Base-by-base conservation (phyloP, 92 coral and sea anemone species). In the Actinernus sp. region DNA sequence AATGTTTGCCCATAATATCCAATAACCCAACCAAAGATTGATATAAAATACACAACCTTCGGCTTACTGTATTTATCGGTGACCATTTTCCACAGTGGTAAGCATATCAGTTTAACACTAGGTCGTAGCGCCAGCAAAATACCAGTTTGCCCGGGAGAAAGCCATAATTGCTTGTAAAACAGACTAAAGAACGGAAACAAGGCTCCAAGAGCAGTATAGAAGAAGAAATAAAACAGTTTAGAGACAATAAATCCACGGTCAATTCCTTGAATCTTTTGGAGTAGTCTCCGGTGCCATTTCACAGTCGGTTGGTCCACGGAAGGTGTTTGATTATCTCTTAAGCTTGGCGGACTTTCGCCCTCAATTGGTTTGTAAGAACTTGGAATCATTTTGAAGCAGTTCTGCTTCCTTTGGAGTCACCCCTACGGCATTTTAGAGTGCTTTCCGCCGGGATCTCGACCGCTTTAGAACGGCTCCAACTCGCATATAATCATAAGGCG, bases 131-230 rank as follows among this genome's bases (percentile, higher is more conserved):
- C 96, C 37, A 90, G 74, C 63, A 90, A 72, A 19, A 90, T 62
- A 8, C 97, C 97, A 65, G 81, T 81, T 58, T 90, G 97, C 33
- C 88, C 51, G 18, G 97, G 78, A 2, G 86, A 36, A 2, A 90
- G 92, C 97, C 97, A 90, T 67, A 90, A 18, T 59, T 90, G 97
- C 65, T 90, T 90, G 66, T 90, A 90, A 49, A 74, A 90, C 61
- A 90, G 67, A 22, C 89, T 74, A 39, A 90, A 90, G 53, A 90
- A 90, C 44, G 97, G 97, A 48, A 90, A 90, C 3, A 90, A 66
- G 2, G 89, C 87, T 26, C 97, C 97, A 26, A 90, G 51, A 29
- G 92, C 89, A 8, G 92, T 85, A 89, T 90, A 90, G 74, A 90
- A 90, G 72, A 85, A 90, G 79, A 90, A 58, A 31, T 90, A 90